Evolutionary conservation across 2,797 vertebrate species (phyloP).

Genomic region (Philypnodon macrostomus): DNA sequence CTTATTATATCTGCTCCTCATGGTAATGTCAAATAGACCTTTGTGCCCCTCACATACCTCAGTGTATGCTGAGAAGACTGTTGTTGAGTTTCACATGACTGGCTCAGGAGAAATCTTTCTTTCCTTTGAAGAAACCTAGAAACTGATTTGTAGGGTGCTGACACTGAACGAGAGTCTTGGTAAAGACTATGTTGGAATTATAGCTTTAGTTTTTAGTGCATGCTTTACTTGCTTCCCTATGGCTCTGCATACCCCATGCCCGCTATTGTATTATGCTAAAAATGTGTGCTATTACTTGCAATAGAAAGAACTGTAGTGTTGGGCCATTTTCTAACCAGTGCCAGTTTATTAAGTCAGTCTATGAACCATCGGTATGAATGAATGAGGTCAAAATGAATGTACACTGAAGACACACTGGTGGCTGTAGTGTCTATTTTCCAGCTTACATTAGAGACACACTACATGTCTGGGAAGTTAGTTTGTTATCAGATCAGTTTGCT

Average conservation of each 20-base stretch:
- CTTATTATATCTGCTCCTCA: slow-evolving; percentile 60
- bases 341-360: slow-evolving; percentile 37
- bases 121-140: slow-evolving; percentile 49
- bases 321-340: slow-evolving; percentile 51
- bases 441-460: slow-evolving; percentile 13
- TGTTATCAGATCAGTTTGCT: slow-evolving; percentile 18
- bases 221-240: slow-evolving; percentile 60
- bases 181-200: slow-evolving; percentile 44
- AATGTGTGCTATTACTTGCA: slow-evolving; percentile 62
- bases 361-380: slow-evolving; percentile 29
- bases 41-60: slow-evolving; percentile 60
- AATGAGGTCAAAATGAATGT: slow-evolving; percentile 34
- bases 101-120: slow-evolving; percentile 50
- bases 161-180: slow-evolving; percentile 40
- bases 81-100: slow-evolving; percentile 34
- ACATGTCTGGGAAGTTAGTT: slow-evolving; percentile 11
- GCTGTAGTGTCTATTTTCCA: slow-evolving; percentile 26
- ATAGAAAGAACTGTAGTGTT: slow-evolving; percentile 56
- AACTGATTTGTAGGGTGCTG: slow-evolving; percentile 64
- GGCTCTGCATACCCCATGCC: slow-evolving; percentile 51
- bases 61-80: slow-evolving; percentile 43
- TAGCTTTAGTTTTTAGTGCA: slow-evolving; percentile 67
- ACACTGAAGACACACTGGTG: slow-evolving; percentile 28
- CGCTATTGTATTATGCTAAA: slow-evolving; percentile 62
- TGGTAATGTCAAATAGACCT: slow-evolving; percentile 37